These are phyloP conservation scores for Drosophila anomalata DNA, from an alignment of 2,888 invertebrate species.

Conservation along the genomic window DNA sequence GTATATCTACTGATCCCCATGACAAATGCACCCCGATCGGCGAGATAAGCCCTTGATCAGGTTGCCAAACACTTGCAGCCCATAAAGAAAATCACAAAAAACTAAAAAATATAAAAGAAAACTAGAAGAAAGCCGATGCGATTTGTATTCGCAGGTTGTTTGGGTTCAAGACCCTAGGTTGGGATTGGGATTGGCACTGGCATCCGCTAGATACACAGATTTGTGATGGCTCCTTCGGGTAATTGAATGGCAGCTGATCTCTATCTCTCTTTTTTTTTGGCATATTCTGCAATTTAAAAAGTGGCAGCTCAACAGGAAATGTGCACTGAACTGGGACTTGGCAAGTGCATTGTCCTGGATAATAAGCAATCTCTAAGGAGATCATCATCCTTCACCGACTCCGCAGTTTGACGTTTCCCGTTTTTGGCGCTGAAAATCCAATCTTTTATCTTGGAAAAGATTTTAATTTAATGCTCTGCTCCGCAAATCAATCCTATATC, in stretches of 20 bases:
- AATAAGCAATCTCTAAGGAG: slow-evolving; percentile 44
- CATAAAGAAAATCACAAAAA: not conserved
- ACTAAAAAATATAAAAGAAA: not conserved
- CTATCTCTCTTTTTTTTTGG: slow-evolving; percentile 10
- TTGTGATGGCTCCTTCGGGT: slow-evolving; percentile 23
- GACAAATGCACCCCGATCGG: slow-evolving; percentile 71
- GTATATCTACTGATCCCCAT: slow-evolving; percentile 55
- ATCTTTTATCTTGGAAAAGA: slow-evolving; percentile 25
- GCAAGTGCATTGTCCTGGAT: slow-evolving; percentile 30
- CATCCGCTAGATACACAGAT: slow-evolving; percentile 35
- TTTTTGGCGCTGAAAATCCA: slow-evolving; percentile 19
- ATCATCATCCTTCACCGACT: slow-evolving; percentile 50
- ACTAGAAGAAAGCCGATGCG: slow-evolving; percentile 54
- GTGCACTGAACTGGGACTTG: slow-evolving; percentile 35
- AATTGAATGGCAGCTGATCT: slow-evolving; percentile 44
- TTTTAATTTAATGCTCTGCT: slow-evolving; percentile 14
- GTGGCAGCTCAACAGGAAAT: slow-evolving; percentile 34
- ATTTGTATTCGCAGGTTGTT: slow-evolving; percentile 33
- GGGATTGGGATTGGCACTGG: slow-evolving; percentile 29
- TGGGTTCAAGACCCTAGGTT: slow-evolving; percentile 12
- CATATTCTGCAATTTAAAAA: slow-evolving; percentile 4
- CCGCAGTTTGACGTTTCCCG: slow-evolving; percentile 45
- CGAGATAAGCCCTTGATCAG: slow-evolving; percentile 76
- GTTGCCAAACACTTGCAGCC: slow-evolving; percentile 69
- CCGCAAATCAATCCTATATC: slow-evolving; percentile 37